Percentiles rank a stretch among this genome's conserved stretches.
phyloP scores from a whole-genome alignment of 2,888 invertebrate genomes.

The Poecilus cupreus region DNA sequence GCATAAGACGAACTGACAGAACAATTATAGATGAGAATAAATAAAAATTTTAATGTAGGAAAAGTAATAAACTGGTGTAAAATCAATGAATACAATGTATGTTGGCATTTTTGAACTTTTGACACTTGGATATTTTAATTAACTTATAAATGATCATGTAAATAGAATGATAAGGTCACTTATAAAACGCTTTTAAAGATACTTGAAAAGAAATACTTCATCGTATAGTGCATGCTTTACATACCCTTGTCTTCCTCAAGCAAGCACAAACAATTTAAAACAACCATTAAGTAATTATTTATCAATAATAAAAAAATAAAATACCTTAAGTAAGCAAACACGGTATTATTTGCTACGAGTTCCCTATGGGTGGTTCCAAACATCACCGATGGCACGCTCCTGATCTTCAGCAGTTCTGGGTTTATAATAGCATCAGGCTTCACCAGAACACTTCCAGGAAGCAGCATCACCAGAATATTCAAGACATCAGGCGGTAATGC shows the following conservation, averaged over 20 bases:
- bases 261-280: slow-evolving; percentile 44
- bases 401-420: slow-evolving; percentile 70
- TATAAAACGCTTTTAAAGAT: too few species aligned
- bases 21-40: too few species aligned
- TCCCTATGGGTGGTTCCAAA: slow-evolving; percentile 76
- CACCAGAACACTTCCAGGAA: slow-evolving; percentile 84
- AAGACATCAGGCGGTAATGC: slow-evolving; percentile 71
- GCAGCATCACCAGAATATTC: slow-evolving; percentile 82
- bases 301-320: slow-evolving; percentile 2
- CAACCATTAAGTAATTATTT: neutral
- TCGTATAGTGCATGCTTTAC: neutral
- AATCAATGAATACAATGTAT: too few species aligned
- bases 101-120: too few species aligned
- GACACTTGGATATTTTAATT: too few species aligned
- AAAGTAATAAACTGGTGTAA: too few species aligned
- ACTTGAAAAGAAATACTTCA: too few species aligned
- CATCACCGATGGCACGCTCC: slow-evolving; percentile 77
- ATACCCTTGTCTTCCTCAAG: slow-evolving; percentile 51
- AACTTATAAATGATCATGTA: too few species aligned
- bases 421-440: slow-evolving; percentile 66
- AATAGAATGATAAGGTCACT: too few species aligned
- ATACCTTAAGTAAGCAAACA: slow-evolving; percentile 83
- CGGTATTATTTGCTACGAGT: slow-evolving; percentile 73
- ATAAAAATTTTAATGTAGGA: too few species aligned
- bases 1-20: too few species aligned